Base-by-base conservation (phyloP, 2,888 invertebrate genomes). In the Drosophila leonis region DNA sequence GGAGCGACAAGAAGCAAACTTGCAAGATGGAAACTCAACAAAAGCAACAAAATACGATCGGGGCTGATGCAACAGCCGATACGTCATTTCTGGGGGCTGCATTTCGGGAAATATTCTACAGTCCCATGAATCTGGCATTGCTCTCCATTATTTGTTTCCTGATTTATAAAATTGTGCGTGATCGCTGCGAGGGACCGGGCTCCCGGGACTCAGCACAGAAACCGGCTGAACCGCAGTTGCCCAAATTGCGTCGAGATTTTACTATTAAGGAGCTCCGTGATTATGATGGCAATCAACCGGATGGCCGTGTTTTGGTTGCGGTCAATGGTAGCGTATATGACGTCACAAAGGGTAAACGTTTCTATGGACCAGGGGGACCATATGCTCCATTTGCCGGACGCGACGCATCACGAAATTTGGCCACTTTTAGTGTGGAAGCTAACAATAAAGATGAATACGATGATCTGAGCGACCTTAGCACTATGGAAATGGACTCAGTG, bases 251-350 rank as follows among this genome's bases (percentile, higher is more conserved):
- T 83, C 95, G 95, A 88, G 99, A 99, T 92, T 98, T 99, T 94
- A 98, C 97, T 4, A 94, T 97, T 46, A 95, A 97, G 83, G 98
- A 99, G 93, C 94, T 99, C 78, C 95, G 95, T 80, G 95, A 96
- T 82, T 98, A 95, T 92, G 97, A 98, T 92, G 99, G 99, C 7
- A 96, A 94, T 63, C 97, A 96, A 90, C 94, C 95, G 35, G 98
- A 98, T 90, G 98, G 98, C 31, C 94, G 98, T 80, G 96, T 99
- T 72, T 94, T 98, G 78, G 95, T 99, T 48, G 98, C 98, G 10
- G 97, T 99, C 60, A 98, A 98, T 93, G 98, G 98, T 31, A 98
- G 96, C 94, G 97, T 99, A 59, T 99, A 98, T 94, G 99, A 99
- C 94, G 98, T 96, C 79, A 98, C 98, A 46, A 95, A 95, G 91